Evolutionary conservation across 1,140 invertebrate species (phyloP).

Genomic region (Hesperophylax magnus): DNA sequence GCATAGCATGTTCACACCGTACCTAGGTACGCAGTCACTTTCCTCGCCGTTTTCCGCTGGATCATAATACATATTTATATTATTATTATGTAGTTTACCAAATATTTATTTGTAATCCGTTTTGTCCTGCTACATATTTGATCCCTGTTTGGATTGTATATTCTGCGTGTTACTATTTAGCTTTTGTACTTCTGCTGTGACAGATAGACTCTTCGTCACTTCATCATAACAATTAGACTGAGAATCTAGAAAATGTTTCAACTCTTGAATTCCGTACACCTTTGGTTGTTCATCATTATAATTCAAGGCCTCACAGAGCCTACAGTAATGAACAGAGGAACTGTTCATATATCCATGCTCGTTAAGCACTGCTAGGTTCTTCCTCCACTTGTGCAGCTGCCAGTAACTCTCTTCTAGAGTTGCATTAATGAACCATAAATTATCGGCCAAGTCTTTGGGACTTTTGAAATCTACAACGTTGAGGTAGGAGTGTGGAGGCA

Average conservation of each 20-base stretch:
- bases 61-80: no score
- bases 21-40: no score
- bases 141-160: no score
- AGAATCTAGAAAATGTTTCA: slow-evolving; percentile 55
- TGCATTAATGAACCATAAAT: slow-evolving; percentile 72
- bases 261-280: slow-evolving; percentile 63
- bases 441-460: slow-evolving; percentile 73
- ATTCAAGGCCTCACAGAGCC: slow-evolving; percentile 80
- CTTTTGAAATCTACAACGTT: slow-evolving; percentile 79
- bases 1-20: no score
- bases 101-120: no score
- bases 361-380: slow-evolving; percentile 74
- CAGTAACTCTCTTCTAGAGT: slow-evolving; percentile 70
- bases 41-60: no score
- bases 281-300: slow-evolving; percentile 67
- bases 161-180: no score
- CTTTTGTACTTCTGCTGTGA: no score
- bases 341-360: slow-evolving; percentile 77
- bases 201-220: no score
- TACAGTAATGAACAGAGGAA: slow-evolving; percentile 79
- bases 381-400: slow-evolving; percentile 77
- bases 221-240: slow-evolving; percentile 34
- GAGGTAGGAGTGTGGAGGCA: slow-evolving; percentile 73
- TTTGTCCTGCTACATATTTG: no score
- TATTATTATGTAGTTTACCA: no score